Evolutionary conservation across 2,797 vertebrate species (phyloP), one percentile per base, ranked within the genome.

Genomic region (Melanotaenia pygmaea): DNA sequence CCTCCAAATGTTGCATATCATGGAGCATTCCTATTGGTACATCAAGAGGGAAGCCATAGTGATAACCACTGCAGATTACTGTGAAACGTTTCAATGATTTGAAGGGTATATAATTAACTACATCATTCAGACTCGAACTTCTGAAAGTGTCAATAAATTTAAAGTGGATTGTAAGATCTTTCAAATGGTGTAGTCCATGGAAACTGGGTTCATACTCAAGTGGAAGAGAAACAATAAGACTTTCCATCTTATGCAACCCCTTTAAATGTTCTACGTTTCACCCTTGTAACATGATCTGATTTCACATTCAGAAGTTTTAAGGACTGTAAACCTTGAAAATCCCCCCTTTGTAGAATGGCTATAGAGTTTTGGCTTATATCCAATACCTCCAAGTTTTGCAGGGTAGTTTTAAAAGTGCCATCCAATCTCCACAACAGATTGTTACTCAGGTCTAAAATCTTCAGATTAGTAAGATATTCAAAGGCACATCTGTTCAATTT

Each of bases 241-340:
- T 60, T 30, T 38, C 5, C 0, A 81, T 24, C 28, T 59, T 69
- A 1, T 24, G 30, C 7, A 83, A 22, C n/a, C 58, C 65, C 67
- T 0, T 74, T 26, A 43, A 83, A 74, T 24, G 70, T 40, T 11
- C 32, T 5, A 2, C 0, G 10, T 18, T 11, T 24, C 7, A 70
- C 40, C 4, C 1, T 11, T 22, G 0, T 0, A 1, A 30, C 14
- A 0, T 11, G 0, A 11, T 59, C 1, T 7, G 73, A 67, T 9
- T 24, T 22, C 11, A 74, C 14, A 59, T 78, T 38, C 18, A 86
- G 62, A 47, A 35, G 1, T 26, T 43, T 45, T 0, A 86, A 20
- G 20, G 80, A 81, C 1, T 2, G 0, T 51, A 86, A 75, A 11
- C 50, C 37, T 37, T 30, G 5, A n/a, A 86, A 81, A 43, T 59